phyloP scores from a whole-genome alignment of 2,888 invertebrate species.

The Zootermopsis nevadensis region DNA sequence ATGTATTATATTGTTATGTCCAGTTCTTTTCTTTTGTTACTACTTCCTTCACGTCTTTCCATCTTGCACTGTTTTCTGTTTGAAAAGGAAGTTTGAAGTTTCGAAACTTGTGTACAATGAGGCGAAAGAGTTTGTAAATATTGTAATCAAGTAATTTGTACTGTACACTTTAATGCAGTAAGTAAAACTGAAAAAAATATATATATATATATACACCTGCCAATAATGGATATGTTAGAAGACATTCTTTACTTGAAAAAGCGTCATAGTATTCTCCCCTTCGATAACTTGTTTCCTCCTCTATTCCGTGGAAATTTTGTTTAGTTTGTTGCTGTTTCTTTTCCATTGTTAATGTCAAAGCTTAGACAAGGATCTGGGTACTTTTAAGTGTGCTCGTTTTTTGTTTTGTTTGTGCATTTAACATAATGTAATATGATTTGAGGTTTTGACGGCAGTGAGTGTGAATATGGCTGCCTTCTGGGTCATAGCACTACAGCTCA shows the following conservation, averaged over 20 bases:
- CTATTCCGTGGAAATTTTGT: no score
- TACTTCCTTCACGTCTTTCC: neutral
- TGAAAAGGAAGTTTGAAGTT: neutral
- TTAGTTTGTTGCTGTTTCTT: no score
- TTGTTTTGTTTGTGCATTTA: no score
- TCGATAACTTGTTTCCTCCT: no score
- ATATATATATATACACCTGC: slow-evolving; percentile 12
- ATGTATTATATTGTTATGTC: slow-evolving; percentile 31
- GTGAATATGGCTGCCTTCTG: no score
- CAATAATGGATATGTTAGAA: neutral
- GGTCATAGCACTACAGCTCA: no score
- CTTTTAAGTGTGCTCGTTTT: no score
- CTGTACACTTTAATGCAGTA: slow-evolving; percentile 24
- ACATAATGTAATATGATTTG: no score
- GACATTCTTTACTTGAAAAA: neutral
- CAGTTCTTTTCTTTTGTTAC: neutral
- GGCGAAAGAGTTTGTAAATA: slow-evolving; percentile 41
- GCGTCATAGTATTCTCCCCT: no score
- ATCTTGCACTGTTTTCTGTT: neutral
- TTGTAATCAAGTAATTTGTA: slow-evolving; percentile 40
- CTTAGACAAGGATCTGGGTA: no score
- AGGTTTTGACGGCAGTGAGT: no score
- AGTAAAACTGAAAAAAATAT: neutral
- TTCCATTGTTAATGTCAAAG: no score
- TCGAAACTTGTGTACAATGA: slow-evolving; percentile 32